Base-by-base conservation (phyloP, 1,140 invertebrate genomes). In the Camponotus vicinus region DNA sequence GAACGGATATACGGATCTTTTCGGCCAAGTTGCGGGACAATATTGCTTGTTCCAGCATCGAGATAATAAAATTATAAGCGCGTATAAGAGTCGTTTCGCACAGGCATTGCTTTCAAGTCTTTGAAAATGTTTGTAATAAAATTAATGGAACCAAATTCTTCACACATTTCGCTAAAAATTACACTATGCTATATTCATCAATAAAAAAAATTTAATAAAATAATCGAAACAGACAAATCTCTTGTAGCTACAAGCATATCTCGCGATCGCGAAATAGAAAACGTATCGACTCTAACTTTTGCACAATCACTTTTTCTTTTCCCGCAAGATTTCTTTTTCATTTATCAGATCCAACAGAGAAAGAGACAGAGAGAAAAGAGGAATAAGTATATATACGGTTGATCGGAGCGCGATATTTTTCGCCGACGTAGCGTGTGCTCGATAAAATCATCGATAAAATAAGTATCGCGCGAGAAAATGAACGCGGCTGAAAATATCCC, bases 401-500 rank as follows among this genome's bases (percentile, higher is more conserved):
- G 40, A 49, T 15, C 15, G 13, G 8, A 32, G 27, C 45, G n/a
- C 5, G 18, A 45, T 63, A 63, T 18, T 45, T 18, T 70, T 34
- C 27, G 0, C 18, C 13, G 18, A 5, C 13, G 9, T 1, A 15
- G 40, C 3, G n/a, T 15, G 15, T 1, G 27, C 13, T 15, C 21
- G 7, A 70, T 40, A 15, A 55, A 55, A 15, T 59, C 55, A 21
- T 3, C 55, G 6, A 40, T 61, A 52, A 52, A 52, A 18, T 18
- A 4, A 52, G 49, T 52, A 52, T 52, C 15, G 15, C 2, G 15
- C 49, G 49, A 34, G 1, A 34, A 76, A 27, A 76, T 8, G 34
- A 21, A 34, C 13, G 40, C n/a, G 15, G n/a, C 18, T 66, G 59
- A 78, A 67, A 78, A 78, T 66, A 78, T 78, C 21, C 13, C 18